phyloP scores from a whole-genome alignment of 1,140 invertebrate genomes.

The Lineus longissimus region DNA sequence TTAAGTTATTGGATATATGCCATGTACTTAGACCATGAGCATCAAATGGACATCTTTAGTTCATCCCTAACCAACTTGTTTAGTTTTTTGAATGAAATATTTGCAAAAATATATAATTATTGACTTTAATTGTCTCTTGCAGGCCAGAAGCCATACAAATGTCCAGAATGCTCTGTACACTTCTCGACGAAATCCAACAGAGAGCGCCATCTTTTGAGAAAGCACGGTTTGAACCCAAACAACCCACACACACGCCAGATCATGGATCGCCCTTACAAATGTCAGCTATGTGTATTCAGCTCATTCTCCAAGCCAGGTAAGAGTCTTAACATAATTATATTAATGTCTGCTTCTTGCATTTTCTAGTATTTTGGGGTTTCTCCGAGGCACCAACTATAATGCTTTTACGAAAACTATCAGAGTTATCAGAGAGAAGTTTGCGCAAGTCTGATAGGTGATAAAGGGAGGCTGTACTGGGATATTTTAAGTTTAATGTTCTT shows the following conservation, averaged over 20 bases:
- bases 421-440: no score
- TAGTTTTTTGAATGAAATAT: no score
- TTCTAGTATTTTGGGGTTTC: background rate
- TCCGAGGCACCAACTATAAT: background rate
- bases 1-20: background rate
- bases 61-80: no score
- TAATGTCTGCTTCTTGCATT: background rate
- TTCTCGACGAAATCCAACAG: slow-evolving; percentile 98
- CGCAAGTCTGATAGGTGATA: no score
- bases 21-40: background rate
- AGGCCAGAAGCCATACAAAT: slow-evolving; percentile 94
- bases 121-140: no score
- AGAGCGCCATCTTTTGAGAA: slow-evolving; percentile 85
- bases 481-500: no score
- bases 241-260: slow-evolving; percentile 44
- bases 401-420: no score
- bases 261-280: slow-evolving; percentile 75
- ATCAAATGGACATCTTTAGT: no score
- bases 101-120: no score
- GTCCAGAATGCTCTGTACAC: slow-evolving; percentile 81
- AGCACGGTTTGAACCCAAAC: slow-evolving; percentile 64
- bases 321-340: background rate
- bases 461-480: no score
- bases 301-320: slow-evolving; percentile 77
- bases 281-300: slow-evolving; percentile 76